These are phyloP conservation scores for sheep (Ovis aries) DNA, from an alignment of 2,113 vertebrate species.

Conservation along the genomic window DNA sequence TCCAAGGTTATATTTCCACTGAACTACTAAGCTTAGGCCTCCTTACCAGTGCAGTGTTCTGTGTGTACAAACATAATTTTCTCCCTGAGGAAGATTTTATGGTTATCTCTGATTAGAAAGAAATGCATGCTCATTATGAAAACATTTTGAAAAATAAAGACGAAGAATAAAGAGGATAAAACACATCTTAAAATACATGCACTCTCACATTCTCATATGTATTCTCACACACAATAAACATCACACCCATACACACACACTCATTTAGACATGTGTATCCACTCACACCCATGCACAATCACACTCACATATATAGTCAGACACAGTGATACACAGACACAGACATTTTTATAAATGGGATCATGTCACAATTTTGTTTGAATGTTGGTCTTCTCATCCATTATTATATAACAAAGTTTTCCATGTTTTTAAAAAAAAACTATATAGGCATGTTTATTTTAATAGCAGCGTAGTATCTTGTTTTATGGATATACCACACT, in stretches of 20 bases:
- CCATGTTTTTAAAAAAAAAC: not conserved
- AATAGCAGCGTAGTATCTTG: fast-evolving
- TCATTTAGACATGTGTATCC: not conserved
- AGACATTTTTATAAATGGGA: not conserved
- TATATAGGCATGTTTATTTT: not conserved
- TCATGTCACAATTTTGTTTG: not conserved
- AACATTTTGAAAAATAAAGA: not conserved
- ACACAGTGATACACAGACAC: not conserved
- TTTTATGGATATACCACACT: not conserved
- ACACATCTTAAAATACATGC: not conserved
- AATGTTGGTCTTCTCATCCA: not conserved
- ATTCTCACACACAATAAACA: not conserved
- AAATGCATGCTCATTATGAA: not conserved
- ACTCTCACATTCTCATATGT: not conserved
- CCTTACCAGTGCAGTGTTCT: not conserved
- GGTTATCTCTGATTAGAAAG: not conserved
- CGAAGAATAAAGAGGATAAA: not conserved
- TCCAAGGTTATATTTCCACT: not conserved
- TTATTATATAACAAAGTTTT: not conserved
- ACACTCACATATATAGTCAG: not conserved
- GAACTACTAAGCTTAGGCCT: not conserved
- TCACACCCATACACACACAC: not conserved
- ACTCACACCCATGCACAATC: not conserved
- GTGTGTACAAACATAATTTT: not conserved
- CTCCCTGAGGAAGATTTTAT: not conserved